Conservation (phyloP, 2,113 vertebrate genomes). For the Gnathonemus echidnorhynchus region DNA sequence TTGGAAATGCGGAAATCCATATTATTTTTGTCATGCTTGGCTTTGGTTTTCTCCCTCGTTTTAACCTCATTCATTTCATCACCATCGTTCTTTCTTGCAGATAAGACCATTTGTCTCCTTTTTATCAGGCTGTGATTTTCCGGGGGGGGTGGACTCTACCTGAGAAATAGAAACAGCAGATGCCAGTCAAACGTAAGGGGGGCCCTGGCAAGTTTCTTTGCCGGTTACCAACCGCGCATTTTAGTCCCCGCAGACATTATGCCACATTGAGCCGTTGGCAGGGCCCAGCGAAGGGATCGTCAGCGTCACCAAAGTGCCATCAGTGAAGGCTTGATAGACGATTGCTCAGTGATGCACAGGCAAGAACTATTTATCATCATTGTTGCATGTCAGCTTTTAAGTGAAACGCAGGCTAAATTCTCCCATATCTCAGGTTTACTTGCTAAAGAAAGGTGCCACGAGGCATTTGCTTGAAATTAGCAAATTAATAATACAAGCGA, state of each 20-base stretch:
- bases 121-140: not conserved
- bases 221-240: not conserved
- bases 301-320: not conserved
- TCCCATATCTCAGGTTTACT: not conserved
- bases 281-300: not conserved
- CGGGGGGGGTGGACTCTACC: not conserved
- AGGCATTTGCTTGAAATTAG: slow-evolving; percentile 3
- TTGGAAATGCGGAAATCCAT: slow-evolving; percentile 11
- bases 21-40: slow-evolving; percentile 36
- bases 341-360: not conserved
- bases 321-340: not conserved
- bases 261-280: not conserved
- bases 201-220: not conserved
- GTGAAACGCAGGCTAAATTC: not conserved
- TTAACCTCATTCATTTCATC: slow-evolving; percentile 6
- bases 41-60: slow-evolving; percentile 35
- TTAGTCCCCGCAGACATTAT: not conserved
- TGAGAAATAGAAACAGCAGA: not conserved
- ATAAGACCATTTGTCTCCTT: slow-evolving; percentile 31
- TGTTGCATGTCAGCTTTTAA: not conserved
- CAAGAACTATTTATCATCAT: not conserved
- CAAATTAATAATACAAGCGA: not conserved
- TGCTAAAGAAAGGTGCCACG: not conserved
- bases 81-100: slow-evolving; percentile 19
- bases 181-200: not conserved